These are phyloP conservation scores for Caligus rogercresseyi DNA, from an alignment of 1,140 invertebrate species.

Conservation along the genomic window DNA sequence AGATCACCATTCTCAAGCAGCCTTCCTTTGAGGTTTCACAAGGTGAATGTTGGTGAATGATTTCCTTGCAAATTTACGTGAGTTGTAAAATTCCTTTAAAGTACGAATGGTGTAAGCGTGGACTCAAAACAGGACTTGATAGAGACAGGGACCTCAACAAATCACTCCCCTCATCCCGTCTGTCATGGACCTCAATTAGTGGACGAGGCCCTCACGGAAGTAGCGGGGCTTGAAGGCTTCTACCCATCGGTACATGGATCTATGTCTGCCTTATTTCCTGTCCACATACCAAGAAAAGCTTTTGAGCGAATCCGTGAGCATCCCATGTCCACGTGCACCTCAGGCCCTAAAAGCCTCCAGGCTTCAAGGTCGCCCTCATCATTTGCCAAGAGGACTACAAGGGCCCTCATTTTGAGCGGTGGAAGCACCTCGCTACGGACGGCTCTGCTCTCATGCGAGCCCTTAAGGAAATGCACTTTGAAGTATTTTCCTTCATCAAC, in stretches of 20 bases:
- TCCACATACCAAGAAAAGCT: not conserved
- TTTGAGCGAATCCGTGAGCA: not conserved
- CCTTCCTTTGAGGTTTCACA: not conserved
- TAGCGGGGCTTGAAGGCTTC: too few species aligned
- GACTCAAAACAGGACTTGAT: conserved; percentile 13
- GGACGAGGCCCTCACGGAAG: not conserved
- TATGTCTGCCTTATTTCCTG: conserved; percentile 7
- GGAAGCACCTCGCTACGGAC: not conserved
- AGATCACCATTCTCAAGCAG: conserved; percentile 1
- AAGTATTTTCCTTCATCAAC: conserved; percentile 9
- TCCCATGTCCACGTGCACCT: not conserved
- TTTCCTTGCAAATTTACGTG: not conserved
- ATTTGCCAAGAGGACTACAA: conserved; percentile 18
- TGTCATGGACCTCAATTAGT: not conserved
- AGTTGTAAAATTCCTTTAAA: conserved; percentile 3
- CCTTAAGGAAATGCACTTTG: conserved; percentile 4
- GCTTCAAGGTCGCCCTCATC: conserved; percentile 15
- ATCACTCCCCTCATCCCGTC: not conserved
- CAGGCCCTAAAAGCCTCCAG: not conserved
- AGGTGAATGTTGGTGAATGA: conserved; percentile 10
- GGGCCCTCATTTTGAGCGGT: not conserved
- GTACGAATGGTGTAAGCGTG: conserved; percentile 19
- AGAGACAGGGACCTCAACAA: not conserved
- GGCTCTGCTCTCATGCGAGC: conserved; percentile 1
- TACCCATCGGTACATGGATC: not conserved